Evolutionary conservation across 64 coral and sea anemone genomes (phyloP).

Genomic region (Acropora yongei): DNA sequence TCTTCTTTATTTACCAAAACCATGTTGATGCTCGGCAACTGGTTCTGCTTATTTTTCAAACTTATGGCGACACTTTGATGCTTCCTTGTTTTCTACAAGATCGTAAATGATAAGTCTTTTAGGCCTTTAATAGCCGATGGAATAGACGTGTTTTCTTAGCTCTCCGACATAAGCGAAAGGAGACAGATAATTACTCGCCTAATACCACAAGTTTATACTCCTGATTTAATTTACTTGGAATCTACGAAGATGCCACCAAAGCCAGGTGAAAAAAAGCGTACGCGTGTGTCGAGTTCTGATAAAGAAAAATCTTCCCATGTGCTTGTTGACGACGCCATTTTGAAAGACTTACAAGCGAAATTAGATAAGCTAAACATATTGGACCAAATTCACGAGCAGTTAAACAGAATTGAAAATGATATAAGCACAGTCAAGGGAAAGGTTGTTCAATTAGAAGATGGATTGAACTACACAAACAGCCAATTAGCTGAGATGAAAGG

Average conservation of each 20-base stretch:
- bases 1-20: too few relatives aligned
- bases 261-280: background rate
- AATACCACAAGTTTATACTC: background rate
- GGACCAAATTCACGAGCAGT: background rate
- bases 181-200: background rate
- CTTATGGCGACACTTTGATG: too few relatives aligned
- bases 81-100: too few relatives aligned
- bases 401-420: background rate
- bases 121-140: too few relatives aligned
- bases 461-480: conserved; percentile 1
- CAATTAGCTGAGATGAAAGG: background rate
- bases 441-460: background rate
- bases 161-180: background rate
- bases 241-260: background rate
- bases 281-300: background rate
- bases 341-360: background rate
- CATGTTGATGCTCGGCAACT: too few relatives aligned
- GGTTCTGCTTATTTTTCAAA: too few relatives aligned
- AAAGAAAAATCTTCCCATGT: background rate
- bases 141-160: background rate
- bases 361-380: background rate
- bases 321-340: background rate
- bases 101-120: too few relatives aligned
- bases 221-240: background rate
- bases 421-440: background rate